Base-by-base conservation (phyloP, 1,140 invertebrate genomes). In the Araneus ventricosus region DNA sequence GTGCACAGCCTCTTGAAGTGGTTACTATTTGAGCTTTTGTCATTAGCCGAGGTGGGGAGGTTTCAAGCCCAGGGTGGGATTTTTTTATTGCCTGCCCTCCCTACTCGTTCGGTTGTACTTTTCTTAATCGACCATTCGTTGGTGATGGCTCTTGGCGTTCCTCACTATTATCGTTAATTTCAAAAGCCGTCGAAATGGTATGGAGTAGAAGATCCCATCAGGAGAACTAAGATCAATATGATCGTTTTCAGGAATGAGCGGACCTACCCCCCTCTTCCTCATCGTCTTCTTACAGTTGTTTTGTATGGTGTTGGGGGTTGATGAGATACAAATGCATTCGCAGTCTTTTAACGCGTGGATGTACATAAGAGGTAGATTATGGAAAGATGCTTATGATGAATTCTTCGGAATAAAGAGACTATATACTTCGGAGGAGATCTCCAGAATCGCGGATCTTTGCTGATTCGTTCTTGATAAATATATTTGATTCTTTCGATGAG, bases 41-140 rank as follows among this genome's bases (percentile, higher is more conserved):
- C 90, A 92, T 92, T 92, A 85, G 90, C 75, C 67, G 82, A 30
- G 24, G 41, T 24, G 24, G 63, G 63, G 63, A 75, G 80, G 41
- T 45, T 27, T 45, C 39, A 34, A 34, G 39, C 61, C 52, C 7
- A 37, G 86, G 20, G 86, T 22, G 22, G 88, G 88, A 8, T 7
- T 52, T 59, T 90, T 80, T 90, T 90, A 80, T 80, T 90, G 79
- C 39, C 88, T 41, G 6, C 17, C 39, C 67, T 89, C 70, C 41
- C 45, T 41, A n/a, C 70, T n/a, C 67, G 41, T 57, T 90, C 67
- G 39, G 80, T 90, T 70, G 70, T 80, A 79, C 67, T 90, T 90
- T 90, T 90, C 88, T 80, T 90, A 90, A 90, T 90, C 88, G 88
- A 59, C 88, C 88, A 90, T 90, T 90, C n/a, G 88, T 27, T 45